A percentile compares a stretch with the other conserved stretches of the same genome.
Evolutionary conservation across 2,797 vertebrate species (phyloP).

Genomic region (Sphenodon punctatus): DNA sequence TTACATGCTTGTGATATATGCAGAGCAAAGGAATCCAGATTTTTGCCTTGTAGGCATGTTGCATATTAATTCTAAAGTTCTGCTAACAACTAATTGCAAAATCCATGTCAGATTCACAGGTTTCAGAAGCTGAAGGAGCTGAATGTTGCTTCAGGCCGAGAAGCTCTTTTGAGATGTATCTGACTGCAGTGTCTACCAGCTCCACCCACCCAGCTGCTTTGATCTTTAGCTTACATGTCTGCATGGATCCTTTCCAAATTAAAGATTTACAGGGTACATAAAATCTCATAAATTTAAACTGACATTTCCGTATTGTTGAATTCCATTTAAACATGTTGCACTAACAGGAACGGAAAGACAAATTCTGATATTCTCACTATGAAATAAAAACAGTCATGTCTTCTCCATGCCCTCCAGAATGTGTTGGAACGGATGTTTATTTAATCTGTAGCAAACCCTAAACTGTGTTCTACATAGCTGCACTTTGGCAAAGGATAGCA

Average conservation of each 20-base stretch:
- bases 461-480: slow-evolving; percentile 11
- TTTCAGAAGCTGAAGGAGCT: neutral
- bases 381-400: neutral
- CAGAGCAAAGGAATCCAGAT: too few relatives aligned
- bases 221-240: neutral
- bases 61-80: neutral
- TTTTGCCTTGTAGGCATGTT: too few relatives aligned
- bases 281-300: neutral
- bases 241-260: neutral
- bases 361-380: neutral
- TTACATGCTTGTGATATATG: too few relatives aligned
- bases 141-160: neutral
- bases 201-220: neutral
- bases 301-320: neutral
- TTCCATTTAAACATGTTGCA: neutral
- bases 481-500: neutral
- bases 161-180: fast-evolving
- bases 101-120: neutral
- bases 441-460: slow-evolving; percentile 20
- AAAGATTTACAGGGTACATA: neutral
- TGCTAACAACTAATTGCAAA: neutral
- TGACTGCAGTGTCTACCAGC: neutral
- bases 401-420: slow-evolving; percentile 9
- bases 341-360: neutral
- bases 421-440: neutral